Base-by-base conservation (phyloP, 2,888 invertebrate genomes). In the Polylopha cassiicola region DNA sequence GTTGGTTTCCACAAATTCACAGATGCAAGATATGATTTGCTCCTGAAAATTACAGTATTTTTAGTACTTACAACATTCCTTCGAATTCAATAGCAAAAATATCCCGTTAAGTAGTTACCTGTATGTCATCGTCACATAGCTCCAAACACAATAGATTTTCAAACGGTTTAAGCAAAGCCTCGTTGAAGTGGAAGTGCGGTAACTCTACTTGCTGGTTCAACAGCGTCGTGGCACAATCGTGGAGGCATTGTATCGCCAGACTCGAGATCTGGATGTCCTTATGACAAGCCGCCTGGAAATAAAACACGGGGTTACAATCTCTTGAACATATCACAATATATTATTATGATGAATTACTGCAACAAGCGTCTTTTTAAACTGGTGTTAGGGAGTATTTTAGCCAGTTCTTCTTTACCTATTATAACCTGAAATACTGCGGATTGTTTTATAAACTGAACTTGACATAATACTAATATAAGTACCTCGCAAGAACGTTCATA, bases 1-100 rank as follows among this genome's bases (percentile, higher is more conserved):
- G 70, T 95, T 97, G 0, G 95, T 95, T 74, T 98, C 97, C 0
- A 99, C 98, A 58, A 98, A 95, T 75, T 97, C 97, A 71, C 97
- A 97, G 29, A 98, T 91, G 55, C 96, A 97, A 37, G 95, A 95
- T 26, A 98, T 95, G 56, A 99, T 96, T 82, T 92, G 92, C 69
- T 92, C 92, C 93, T 95, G 80, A 14, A 82, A 84, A 46, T 14
- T 23, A 45, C 32, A 32, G 3, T 13, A 7, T 15, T 6, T n/a
- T 33, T 17, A 18, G 10, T 30, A 16, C 4, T 6, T 11, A 22
- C 10, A 16, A 9, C 10, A 11, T 15, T 27, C 8, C 24, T 37
- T 34, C 18, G 11, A 9, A 24, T 23, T 20, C 27, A 16, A 18
- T 11, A 17, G 10, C 5, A 17, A 15, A 4, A 20, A 16, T 15